Percentiles rank a stretch among this genome's conserved stretches.
phyloP scores from a whole-genome alignment of 2,113 vertebrate genomes.

The Platysternon megacephalum region DNA sequence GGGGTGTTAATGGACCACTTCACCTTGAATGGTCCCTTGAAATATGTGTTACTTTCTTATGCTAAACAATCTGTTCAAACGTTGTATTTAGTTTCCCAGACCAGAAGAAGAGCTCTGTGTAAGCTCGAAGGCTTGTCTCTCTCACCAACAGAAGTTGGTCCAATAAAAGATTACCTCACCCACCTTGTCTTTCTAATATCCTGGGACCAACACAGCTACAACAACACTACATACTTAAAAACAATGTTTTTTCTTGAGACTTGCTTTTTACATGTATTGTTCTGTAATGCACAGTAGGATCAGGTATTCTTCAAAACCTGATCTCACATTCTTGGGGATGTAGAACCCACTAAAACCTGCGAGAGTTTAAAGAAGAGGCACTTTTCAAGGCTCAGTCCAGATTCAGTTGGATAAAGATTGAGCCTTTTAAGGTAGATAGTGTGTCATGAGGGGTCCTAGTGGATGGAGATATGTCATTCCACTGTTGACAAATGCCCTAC shows the following conservation, averaged over 20 bases:
- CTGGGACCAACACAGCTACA: too few relatives aligned
- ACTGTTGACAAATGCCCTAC: background rate
- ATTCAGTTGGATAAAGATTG: background rate
- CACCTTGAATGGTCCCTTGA: too few relatives aligned
- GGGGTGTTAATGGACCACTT: too few relatives aligned
- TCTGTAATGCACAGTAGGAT: accelerated
- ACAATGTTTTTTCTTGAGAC: background rate
- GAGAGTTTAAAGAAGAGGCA: background rate
- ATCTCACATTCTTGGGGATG: background rate
- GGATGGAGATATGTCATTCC: background rate
- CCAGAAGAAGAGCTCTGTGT: too few relatives aligned
- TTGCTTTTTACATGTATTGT: background rate
- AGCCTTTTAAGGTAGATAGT: background rate
- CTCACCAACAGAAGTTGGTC: too few relatives aligned
- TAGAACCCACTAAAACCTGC: background rate
- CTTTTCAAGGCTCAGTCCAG: accelerated
- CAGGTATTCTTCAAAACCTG: background rate
- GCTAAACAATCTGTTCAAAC: too few relatives aligned
- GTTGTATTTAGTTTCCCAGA: too few relatives aligned
- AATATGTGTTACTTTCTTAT: too few relatives aligned
- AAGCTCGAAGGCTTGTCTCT: too few relatives aligned
- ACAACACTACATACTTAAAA: background rate
- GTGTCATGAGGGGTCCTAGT: background rate
- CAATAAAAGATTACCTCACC: too few relatives aligned
- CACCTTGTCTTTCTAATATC: too few relatives aligned